phyloP scores from a whole-genome alignment of 2,113 vertebrate species.

The Limnothrissa miodon region DNA sequence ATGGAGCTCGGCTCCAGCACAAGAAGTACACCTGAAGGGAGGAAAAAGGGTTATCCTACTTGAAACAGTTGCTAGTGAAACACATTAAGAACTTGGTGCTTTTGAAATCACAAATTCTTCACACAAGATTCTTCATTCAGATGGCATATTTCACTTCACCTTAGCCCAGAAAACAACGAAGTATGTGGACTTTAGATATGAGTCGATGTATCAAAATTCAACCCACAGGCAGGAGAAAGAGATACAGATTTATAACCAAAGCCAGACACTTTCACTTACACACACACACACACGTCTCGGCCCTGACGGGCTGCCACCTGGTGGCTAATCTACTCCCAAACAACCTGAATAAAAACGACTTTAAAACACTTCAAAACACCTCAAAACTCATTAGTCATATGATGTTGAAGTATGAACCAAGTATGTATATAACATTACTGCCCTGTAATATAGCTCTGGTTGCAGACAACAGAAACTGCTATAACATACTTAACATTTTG shows the following conservation, averaged over 20 bases:
- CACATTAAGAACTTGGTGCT: neutral
- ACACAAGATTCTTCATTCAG: too few species aligned
- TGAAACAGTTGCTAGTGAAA: neutral
- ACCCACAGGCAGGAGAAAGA: neutral
- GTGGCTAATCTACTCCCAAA: neutral
- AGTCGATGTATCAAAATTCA: neutral
- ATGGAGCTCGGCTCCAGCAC: neutral
- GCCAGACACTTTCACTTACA: neutral
- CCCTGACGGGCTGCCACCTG: neutral
- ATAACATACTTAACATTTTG: too few species aligned
- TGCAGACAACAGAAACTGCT: neutral
- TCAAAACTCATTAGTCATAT: too few species aligned
- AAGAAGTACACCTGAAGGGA: neutral
- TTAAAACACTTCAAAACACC: neutral
- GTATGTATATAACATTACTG: neutral
- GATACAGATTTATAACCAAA: neutral
- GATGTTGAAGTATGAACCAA: neutral
- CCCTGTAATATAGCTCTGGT: neutral
- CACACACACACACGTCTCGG: neutral
- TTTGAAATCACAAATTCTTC: neutral
- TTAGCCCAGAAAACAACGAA: neutral
- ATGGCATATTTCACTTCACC: too few species aligned
- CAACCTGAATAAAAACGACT: neutral
- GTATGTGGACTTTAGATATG: neutral
- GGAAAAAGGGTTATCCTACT: neutral